Conservation (phyloP, 2,888 invertebrate genomes). For the Scaeva pyrastri region DNA sequence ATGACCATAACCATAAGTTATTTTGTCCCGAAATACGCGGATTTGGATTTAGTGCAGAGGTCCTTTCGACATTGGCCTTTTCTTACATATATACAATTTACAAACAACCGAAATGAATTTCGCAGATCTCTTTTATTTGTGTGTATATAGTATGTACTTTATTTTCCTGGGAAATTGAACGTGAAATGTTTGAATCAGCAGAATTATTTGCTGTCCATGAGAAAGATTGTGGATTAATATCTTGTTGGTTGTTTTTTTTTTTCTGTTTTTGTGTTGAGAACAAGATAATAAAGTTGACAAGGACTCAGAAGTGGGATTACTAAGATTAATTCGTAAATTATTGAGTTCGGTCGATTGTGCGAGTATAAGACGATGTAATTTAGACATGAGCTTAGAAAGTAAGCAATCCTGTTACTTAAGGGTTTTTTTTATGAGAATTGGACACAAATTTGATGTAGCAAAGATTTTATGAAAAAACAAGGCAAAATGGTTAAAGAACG, state of each 20-base stretch:
- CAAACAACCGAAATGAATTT: neutral
- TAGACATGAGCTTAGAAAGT: too few species aligned
- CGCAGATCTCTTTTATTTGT: neutral
- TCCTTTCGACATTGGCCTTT: constrained; percentile 18
- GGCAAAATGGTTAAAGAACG: too few species aligned
- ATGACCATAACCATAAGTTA: constrained; percentile 28
- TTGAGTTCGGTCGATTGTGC: too few species aligned
- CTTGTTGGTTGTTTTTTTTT: neutral
- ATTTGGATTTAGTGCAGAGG: constrained; percentile 15
- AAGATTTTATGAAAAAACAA: too few species aligned
- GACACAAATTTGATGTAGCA: too few species aligned
- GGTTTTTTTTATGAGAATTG: too few species aligned
- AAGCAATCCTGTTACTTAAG: too few species aligned
- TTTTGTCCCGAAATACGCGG: constrained; percentile 21
- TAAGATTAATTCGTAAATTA: neutral
- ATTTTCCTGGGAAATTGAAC: neutral
- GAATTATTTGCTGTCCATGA: neutral
- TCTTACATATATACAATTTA: neutral
- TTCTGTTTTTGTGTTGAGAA: neutral
- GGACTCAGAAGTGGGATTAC: neutral
- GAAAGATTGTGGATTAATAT: neutral
- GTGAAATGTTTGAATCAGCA: neutral
- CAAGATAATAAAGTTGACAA: neutral
- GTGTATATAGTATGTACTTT: neutral
- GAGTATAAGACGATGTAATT: too few species aligned